phyloP scores from a whole-genome alignment of 2,888 invertebrate species.

The Brachypterus glaber region DNA sequence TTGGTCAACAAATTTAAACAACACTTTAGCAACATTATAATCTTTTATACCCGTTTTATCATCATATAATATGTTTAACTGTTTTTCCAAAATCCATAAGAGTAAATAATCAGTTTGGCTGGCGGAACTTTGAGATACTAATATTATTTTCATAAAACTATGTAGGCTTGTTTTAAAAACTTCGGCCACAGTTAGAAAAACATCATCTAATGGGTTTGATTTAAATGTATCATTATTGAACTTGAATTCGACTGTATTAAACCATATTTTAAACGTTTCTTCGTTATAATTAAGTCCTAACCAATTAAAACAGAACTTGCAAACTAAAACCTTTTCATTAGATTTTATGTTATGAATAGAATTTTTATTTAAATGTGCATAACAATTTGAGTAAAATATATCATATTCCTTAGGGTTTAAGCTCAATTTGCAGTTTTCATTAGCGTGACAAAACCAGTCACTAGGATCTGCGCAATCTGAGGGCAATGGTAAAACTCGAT shows the following conservation, averaged over 20 bases:
- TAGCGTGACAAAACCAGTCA: constrained; percentile 59
- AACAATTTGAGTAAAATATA: constrained; percentile 50
- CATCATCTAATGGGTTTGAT: constrained; percentile 41
- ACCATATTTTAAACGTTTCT: constrained; percentile 45
- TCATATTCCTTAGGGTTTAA: constrained; percentile 46
- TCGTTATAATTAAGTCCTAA: constrained; percentile 45
- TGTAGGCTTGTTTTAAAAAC: constrained; percentile 46
- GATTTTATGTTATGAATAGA: constrained; percentile 40
- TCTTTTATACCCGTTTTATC: constrained; percentile 32
- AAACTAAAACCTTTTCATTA: constrained; percentile 47
- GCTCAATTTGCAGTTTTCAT: constrained; percentile 25
- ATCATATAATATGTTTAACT: constrained; percentile 43
- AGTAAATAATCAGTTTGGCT: constrained; percentile 45
- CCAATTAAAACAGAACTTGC: constrained; percentile 50
- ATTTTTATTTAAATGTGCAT: constrained; percentile 38
- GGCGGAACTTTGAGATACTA: constrained; percentile 43
- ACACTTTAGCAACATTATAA: constrained; percentile 46
- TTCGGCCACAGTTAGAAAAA: constrained; percentile 45
- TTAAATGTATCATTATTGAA: constrained; percentile 25
- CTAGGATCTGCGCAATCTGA: constrained; percentile 49
- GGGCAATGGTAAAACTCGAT: constrained; percentile 53
- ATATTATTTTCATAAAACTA: constrained; percentile 47
- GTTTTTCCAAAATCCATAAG: constrained; percentile 54
- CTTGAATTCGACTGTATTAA: constrained; percentile 46
- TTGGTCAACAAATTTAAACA: constrained; percentile 46